Evolutionary conservation across 2,888 invertebrate genomes (phyloP).

Genomic region (Sphecodes monilicornis): DNA sequence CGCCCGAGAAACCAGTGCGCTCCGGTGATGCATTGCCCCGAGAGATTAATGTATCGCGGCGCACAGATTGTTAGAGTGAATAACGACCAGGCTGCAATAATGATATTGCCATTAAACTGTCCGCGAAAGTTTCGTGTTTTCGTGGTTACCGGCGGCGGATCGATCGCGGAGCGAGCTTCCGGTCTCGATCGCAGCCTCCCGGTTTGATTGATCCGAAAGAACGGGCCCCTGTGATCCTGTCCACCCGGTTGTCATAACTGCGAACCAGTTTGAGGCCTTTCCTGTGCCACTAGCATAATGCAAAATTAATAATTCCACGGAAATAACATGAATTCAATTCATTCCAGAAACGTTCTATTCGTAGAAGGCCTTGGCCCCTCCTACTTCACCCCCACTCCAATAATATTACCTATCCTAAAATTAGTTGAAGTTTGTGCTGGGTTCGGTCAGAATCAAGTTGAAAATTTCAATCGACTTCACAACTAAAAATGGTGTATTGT

Average conservation of each 20-base stretch:
- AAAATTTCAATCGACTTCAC: too few species aligned
- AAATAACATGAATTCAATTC: too few species aligned
- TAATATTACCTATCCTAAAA: neutral
- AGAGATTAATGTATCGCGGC: slow-evolving; percentile 80
- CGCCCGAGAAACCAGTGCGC: slow-evolving; percentile 65
- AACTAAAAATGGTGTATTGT: neutral
- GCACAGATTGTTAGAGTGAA: slow-evolving; percentile 80
- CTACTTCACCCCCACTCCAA: neutral
- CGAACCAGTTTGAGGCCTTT: neutral
- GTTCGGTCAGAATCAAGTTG: too few species aligned
- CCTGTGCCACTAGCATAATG: neutral
- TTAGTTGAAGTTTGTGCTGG: neutral
- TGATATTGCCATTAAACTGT: slow-evolving; percentile 82
- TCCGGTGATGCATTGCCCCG: slow-evolving; percentile 80
- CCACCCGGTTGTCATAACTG: neutral
- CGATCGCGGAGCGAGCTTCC: neutral
- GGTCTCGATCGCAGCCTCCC: neutral
- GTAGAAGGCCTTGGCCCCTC: neutral
- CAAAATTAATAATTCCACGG: neutral
- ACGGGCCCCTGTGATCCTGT: neutral
- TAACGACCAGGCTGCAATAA: slow-evolving; percentile 79
- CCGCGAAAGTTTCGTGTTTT: slow-evolving; percentile 76
- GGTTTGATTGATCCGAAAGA: slow-evolving; percentile 29
- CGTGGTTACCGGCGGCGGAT: slow-evolving; percentile 28
- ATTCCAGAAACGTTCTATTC: too few species aligned